Percentiles rank a stretch among this genome's conserved stretches.
These are phyloP conservation scores for Emmelina monodactyla DNA, from an alignment of 2,888 invertebrate species.

Conservation along the genomic window DNA sequence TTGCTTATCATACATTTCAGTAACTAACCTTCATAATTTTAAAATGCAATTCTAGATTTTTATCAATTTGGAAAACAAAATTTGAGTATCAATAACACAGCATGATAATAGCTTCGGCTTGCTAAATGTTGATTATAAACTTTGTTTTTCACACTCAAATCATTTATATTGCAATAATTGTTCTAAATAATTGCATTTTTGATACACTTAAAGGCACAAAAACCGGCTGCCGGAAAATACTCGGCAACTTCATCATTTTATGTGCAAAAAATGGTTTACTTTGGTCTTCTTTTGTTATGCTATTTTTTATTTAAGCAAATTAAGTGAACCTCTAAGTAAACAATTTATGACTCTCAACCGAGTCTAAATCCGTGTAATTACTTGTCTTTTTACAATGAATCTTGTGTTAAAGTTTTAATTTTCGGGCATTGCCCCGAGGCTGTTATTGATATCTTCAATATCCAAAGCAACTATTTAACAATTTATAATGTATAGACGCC, in stretches of 20 bases:
- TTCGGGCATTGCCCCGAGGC: too few relatives aligned
- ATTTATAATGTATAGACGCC: too few relatives aligned
- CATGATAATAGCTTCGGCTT: not conserved
- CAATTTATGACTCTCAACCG: not conserved
- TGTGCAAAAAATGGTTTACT: not conserved
- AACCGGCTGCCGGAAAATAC: not conserved
- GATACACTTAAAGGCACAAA: not conserved
- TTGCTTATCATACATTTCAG: too few relatives aligned
- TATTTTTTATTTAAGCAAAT: not conserved
- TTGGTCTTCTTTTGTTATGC: not conserved
- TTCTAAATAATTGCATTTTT: not conserved
- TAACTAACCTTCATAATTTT: too few relatives aligned
- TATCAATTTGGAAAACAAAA: too few relatives aligned
- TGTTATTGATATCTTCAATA: too few relatives aligned
- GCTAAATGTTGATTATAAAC: not conserved
- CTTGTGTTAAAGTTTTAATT: too few relatives aligned
- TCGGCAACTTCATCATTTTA: not conserved
- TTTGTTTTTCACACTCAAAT: not conserved
- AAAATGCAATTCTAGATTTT: too few relatives aligned
- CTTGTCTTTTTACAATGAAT: too few relatives aligned
- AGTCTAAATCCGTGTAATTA: not conserved
- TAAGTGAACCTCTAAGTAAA: not conserved
- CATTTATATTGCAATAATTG: too few relatives aligned
- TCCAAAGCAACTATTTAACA: too few relatives aligned
- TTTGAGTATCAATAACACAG: too few relatives aligned